These are phyloP conservation scores for Lasioglossum albipes DNA, from an alignment of 1,140 invertebrate species.

Conservation along the genomic window DNA sequence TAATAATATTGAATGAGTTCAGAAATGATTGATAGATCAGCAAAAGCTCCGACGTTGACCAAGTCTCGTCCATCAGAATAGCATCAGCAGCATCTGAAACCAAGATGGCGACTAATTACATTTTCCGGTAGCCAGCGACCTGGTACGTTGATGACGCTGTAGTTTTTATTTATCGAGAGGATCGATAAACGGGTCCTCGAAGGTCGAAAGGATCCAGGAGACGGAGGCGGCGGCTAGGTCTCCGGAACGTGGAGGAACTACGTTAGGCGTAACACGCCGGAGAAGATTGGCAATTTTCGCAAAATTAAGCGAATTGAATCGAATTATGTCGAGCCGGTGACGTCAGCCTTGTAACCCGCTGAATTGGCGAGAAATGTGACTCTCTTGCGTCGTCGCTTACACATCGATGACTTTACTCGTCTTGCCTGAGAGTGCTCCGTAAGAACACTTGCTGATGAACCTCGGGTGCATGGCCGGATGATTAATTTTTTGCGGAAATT, in stretches of 20 bases:
- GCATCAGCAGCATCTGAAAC: too few species aligned
- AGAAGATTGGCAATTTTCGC: constrained; percentile 78
- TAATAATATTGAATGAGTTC: too few species aligned
- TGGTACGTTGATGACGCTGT: too few species aligned
- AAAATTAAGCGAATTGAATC: constrained; percentile 78
- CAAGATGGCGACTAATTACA: constrained; percentile 1
- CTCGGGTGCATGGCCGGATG: neutral
- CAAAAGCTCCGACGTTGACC: too few species aligned
- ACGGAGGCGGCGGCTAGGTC: neutral
- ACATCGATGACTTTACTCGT: constrained; percentile 40
- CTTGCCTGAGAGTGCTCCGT: neutral
- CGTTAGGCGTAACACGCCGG: constrained; percentile 53
- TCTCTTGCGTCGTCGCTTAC: constrained; percentile 46
- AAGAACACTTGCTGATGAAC: constrained; percentile 9
- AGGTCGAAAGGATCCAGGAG: constrained; percentile 28
- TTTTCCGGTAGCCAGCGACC: neutral
- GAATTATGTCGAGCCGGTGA: constrained; percentile 77
- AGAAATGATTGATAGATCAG: too few species aligned
- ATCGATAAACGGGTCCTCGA: constrained; percentile 50
- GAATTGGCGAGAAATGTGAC: constrained; percentile 76
- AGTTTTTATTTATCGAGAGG: neutral
- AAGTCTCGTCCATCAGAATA: too few species aligned
- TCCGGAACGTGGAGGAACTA: constrained; percentile 58
- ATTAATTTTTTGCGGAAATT: constrained; percentile 2
- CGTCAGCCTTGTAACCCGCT: constrained; percentile 76